A percentile compares a stretch with the other conserved stretches of the same genome.
These are phyloP conservation scores for Discoglossus pictus DNA, from an alignment of 2,797 vertebrate genomes.

Conservation along the genomic window DNA sequence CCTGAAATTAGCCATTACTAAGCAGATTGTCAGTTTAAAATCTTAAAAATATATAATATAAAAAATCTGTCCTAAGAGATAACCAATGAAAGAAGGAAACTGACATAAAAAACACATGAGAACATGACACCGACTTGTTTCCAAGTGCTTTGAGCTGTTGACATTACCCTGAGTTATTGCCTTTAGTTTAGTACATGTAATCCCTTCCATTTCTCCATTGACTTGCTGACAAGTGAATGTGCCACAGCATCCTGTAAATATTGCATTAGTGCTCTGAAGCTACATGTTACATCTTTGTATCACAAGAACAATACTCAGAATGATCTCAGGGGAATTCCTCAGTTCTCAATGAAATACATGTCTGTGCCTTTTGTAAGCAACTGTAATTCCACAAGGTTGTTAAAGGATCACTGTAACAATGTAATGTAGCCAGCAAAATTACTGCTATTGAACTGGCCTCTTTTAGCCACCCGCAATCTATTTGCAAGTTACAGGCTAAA, in stretches of 20 bases:
- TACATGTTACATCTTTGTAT: conserved; percentile 57
- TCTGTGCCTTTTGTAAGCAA: conserved; percentile 44
- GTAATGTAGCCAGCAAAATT: no score
- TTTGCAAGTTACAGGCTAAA: no score
- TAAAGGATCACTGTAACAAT: no score
- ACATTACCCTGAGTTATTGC: conserved; percentile 6
- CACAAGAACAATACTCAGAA: conserved; percentile 53
- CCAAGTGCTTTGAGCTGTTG: conserved; percentile 14
- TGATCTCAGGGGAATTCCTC: conserved; percentile 51
- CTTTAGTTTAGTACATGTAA: conserved; percentile 55
- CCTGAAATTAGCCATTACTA: no score
- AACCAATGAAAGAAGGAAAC: no score
- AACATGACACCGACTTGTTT: conserved; percentile 22
- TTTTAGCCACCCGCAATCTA: no score
- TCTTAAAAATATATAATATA: no score
- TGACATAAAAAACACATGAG: no score
- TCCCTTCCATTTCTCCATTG: conserved; percentile 56
- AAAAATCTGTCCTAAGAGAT: no score
- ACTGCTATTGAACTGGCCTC: no score
- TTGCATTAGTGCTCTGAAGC: conserved; percentile 58
- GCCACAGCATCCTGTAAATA: conserved; percentile 60
- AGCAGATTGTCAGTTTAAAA: no score
- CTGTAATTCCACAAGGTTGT: neutral
- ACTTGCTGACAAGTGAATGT: conserved; percentile 55
- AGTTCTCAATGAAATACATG: conserved; percentile 53